A percentile compares a stretch with the other conserved stretches of the same genome.
Conservation (phyloP, 2,797 vertebrate species). For the Miopithecus talapoin region DNA sequence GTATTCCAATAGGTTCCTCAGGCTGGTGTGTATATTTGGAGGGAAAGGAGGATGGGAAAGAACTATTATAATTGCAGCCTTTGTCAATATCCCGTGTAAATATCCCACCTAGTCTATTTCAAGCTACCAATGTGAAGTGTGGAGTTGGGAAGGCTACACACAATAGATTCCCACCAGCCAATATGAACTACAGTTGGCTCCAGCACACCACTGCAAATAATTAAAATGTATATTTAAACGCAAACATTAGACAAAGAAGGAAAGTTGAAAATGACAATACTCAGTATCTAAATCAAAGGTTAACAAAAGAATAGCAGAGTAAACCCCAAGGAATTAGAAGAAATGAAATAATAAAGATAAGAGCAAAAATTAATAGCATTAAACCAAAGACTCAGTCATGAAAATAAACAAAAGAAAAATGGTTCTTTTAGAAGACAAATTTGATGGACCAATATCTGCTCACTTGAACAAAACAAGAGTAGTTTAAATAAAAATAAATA, state of each 20-base stretch:
- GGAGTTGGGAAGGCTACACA: background rate
- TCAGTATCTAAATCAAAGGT: background rate
- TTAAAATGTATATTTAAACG: background rate
- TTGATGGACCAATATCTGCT: background rate
- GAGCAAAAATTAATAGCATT: background rate
- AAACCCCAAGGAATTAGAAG: background rate
- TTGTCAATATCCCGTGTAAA: background rate
- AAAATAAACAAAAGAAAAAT: background rate
- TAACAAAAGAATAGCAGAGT: background rate
- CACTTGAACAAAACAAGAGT: constrained; percentile 13
- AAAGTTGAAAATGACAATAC: background rate
- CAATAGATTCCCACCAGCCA: background rate
- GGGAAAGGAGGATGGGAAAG: fast-evolving
- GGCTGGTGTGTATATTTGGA: background rate
- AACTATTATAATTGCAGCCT: background rate
- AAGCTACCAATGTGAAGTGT: background rate
- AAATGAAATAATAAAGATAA: constrained; percentile 46
- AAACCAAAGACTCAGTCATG: background rate
- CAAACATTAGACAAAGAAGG: background rate
- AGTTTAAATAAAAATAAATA: constrained; percentile 33
- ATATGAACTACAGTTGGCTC: background rate
- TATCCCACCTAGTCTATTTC: background rate
- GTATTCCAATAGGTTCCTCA: background rate
- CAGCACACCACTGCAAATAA: background rate
- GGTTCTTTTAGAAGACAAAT: background rate